A percentile compares a stretch with the other conserved stretches of the same genome.
Evolutionary conservation across 2,113 vertebrate species (phyloP).

Genomic region (Pica pica): DNA sequence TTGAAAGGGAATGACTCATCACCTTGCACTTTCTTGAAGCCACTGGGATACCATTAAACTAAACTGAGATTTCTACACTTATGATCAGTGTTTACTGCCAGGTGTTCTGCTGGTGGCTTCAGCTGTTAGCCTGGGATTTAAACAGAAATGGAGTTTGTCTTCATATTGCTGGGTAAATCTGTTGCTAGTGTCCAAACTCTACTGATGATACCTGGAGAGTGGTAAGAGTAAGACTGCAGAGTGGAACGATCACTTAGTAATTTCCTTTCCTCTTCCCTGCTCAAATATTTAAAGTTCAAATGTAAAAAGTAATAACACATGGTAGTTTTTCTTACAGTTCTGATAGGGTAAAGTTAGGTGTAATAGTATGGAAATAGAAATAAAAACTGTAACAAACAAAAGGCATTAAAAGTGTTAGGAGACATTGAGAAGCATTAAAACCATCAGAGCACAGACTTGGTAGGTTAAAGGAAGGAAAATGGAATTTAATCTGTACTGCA

Average conservation of each 20-base stretch:
- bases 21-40: neutral
- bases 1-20: neutral
- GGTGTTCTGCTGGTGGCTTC: neutral
- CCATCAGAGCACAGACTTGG: neutral
- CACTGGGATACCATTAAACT: neutral
- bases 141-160: neutral
- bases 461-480: neutral
- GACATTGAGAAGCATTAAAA: neutral
- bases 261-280: neutral
- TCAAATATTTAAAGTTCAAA: neutral
- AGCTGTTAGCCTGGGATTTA: neutral
- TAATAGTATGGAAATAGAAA: neutral
- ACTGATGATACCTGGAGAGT: neutral
- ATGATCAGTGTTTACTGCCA: neutral
- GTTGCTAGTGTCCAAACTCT: neutral
- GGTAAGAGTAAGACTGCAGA: neutral
- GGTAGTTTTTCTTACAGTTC: neutral
- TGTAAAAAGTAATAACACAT: neutral
- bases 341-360: neutral
- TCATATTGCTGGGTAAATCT: neutral
- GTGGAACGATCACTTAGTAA: neutral
- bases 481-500: neutral
- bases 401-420: neutral
- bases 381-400: neutral
- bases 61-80: neutral